phyloP scores from a whole-genome alignment of 2,113 vertebrate species.

The Peromyscus maniculatus region DNA sequence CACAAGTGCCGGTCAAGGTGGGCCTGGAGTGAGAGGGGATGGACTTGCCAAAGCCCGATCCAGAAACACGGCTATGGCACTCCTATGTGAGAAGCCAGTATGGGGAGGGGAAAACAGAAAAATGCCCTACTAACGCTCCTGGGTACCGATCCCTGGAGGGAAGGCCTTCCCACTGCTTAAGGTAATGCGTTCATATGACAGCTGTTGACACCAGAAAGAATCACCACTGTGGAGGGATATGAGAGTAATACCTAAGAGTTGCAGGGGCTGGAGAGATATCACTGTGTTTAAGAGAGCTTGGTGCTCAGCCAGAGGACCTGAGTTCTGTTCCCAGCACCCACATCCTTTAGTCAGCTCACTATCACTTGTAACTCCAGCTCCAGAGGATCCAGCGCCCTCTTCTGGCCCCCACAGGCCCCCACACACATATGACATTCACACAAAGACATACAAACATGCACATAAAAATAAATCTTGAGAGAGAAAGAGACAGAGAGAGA shows the following conservation, averaged over 20 bases:
- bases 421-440: neutral
- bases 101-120: accelerated
- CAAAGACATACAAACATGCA: neutral
- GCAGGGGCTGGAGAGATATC: neutral
- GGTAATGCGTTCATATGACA: neutral
- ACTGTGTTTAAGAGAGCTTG: neutral
- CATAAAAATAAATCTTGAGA: no score
- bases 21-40: no score
- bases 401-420: no score
- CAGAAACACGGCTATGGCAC: neutral
- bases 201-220: neutral
- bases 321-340: neutral
- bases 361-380: neutral
- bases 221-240: neutral
- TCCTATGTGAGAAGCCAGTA: neutral
- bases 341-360: neutral
- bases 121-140: neutral
- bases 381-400: neutral
- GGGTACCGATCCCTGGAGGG: neutral
- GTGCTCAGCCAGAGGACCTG: neutral
- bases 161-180: neutral
- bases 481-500: neutral
- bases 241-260: neutral
- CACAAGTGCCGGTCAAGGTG: no score
- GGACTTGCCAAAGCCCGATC: neutral